Evolutionary conservation across 2,113 vertebrate species (phyloP).

Genomic region (Actenoides hombroni): DNA sequence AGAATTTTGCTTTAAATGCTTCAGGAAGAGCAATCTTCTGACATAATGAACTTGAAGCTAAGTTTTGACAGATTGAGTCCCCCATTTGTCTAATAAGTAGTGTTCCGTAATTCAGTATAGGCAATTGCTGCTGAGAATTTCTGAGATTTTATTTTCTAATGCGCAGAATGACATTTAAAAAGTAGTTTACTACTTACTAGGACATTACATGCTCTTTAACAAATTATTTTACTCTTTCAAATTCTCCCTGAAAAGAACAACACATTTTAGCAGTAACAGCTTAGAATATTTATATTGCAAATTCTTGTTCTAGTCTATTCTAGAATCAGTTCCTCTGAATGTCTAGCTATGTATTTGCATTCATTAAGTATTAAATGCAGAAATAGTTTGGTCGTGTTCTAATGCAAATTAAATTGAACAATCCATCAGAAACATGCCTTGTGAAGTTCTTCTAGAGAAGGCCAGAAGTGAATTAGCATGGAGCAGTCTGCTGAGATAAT

Average conservation of each 20-base stretch:
- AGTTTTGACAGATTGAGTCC: not conserved
- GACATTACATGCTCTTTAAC: not conserved
- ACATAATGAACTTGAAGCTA: not conserved
- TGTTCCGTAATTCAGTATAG: not conserved
- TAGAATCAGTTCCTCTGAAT: not conserved
- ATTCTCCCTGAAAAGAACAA: not conserved
- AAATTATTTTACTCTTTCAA: not conserved
- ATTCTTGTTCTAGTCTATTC: not conserved
- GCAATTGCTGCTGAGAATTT: not conserved
- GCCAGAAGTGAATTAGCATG: not conserved
- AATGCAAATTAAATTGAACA: not conserved
- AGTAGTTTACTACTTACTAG: not conserved
- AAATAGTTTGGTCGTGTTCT: not conserved
- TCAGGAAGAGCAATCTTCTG: constrained; percentile 1
- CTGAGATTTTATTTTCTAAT: not conserved
- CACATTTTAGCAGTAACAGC: not conserved
- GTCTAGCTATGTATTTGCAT: not conserved
- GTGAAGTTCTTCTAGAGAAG: not conserved
- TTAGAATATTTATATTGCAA: not conserved
- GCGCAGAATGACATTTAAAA: not conserved
- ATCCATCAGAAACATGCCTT: not conserved
- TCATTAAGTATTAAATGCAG: not conserved
- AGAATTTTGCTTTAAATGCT: not conserved
- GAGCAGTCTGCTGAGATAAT: not conserved
- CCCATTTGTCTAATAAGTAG: not conserved